phyloP scores from a whole-genome alignment of 2,888 invertebrate species.

The Clistopyga incitator region DNA sequence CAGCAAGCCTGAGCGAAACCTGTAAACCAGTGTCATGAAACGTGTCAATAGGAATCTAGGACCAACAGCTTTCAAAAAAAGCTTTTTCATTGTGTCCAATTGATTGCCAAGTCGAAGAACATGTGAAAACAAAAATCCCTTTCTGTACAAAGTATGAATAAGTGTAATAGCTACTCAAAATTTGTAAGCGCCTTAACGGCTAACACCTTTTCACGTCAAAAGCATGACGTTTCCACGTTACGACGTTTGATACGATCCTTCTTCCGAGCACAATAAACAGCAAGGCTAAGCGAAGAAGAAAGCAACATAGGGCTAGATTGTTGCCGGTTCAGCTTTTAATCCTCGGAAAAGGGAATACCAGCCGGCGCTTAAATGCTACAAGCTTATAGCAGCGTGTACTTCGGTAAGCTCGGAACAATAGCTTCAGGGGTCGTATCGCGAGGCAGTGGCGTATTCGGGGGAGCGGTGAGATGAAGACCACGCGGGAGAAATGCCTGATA shows the following conservation, averaged over 20 bases:
- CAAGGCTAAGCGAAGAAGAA: constrained; percentile 20
- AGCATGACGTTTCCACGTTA: not conserved
- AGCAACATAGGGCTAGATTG: constrained; percentile 21
- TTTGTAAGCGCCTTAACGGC: not conserved
- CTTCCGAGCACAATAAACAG: constrained; percentile 11
- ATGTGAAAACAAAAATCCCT: not conserved
- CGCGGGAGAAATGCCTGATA: constrained; percentile 46
- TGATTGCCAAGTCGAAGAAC: not conserved
- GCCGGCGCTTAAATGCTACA: constrained; percentile 50
- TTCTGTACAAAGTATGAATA: not conserved
- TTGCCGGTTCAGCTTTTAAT: constrained; percentile 38
- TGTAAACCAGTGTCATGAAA: no score
- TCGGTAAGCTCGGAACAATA: constrained; percentile 60
- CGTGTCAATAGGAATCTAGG: no score
- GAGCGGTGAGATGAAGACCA: constrained; percentile 41
- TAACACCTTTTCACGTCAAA: not conserved
- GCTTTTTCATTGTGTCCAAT: not conserved
- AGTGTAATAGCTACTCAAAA: constrained; percentile 2
- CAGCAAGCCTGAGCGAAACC: no score
- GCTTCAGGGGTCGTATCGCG: constrained; percentile 46
- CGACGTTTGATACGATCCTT: constrained; percentile 19
- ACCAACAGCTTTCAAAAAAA: no score
- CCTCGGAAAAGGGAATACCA: constrained; percentile 36
- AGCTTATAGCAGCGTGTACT: constrained; percentile 59
- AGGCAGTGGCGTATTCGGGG: constrained; percentile 24